phyloP scores from a whole-genome alignment of 1,140 invertebrate genomes.

The Orussus abietinus region DNA sequence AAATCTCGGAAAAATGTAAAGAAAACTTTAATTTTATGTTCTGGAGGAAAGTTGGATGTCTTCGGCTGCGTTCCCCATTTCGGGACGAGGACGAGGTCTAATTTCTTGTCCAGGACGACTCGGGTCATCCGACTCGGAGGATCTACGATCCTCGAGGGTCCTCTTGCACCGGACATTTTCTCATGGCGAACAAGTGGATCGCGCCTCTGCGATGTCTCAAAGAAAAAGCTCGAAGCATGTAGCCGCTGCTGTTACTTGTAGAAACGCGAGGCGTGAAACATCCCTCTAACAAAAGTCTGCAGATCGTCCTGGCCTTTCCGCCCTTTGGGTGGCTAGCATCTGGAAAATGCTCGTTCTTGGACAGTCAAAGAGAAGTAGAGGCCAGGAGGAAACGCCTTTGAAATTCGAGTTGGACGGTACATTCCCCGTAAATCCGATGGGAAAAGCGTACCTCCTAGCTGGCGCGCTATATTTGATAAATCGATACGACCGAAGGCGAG shows the following conservation, averaged over 20 bases:
- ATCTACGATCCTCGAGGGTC: conserved; percentile 1
- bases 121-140: background rate
- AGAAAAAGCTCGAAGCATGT: background rate
- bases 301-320: background rate
- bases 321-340: conserved; percentile 12
- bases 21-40: too few species aligned
- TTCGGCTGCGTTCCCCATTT: too few species aligned
- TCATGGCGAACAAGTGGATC: background rate
- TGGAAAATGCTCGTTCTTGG: conserved; percentile 19
- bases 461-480: background rate
- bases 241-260: too few species aligned
- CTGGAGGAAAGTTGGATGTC: too few species aligned
- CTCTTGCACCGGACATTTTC: background rate
- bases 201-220: conserved; percentile 1
- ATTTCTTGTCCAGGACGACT: conserved; percentile 2
- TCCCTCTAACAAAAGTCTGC: conserved; percentile 3
- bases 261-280: conserved; percentile 7
- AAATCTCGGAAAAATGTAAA: too few species aligned
- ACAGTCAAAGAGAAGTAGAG: background rate
- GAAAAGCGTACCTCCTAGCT: conserved; percentile 8
- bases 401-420: conserved; percentile 18
- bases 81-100: too few species aligned
- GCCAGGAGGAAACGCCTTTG: conserved; percentile 15
- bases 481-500: background rate
- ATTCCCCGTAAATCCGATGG: conserved; percentile 10